A percentile compares a stretch with the other conserved stretches of the same genome.
phyloP scores from a whole-genome alignment of 2,113 vertebrate genomes.

The Gallinago paraguaiae region DNA sequence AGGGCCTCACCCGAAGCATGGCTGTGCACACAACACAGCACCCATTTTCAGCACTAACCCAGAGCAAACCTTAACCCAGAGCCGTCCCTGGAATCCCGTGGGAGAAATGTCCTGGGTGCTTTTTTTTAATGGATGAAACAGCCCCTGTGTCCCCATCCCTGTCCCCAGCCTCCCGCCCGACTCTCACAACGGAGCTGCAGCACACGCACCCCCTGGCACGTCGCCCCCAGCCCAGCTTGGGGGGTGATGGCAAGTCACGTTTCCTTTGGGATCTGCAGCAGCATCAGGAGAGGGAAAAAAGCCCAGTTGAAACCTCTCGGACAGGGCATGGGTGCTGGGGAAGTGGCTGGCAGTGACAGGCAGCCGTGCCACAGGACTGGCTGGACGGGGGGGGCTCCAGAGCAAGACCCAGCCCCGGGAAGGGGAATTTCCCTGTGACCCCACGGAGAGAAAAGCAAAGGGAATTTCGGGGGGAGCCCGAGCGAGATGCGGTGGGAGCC shows the following conservation, averaged over 20 bases:
- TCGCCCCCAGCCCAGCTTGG: not conserved
- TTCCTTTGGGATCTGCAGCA: not conserved
- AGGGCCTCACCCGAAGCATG: not conserved
- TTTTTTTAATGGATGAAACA: fast-evolving
- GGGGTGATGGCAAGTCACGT: fast-evolving
- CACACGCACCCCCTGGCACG: fast-evolving
- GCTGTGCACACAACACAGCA: fast-evolving
- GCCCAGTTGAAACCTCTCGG: not conserved
- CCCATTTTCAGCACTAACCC: fast-evolving
- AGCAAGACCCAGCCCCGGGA: not conserved
- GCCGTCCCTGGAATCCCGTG: fast-evolving
- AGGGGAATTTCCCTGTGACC: not conserved
- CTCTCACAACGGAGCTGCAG: not conserved
- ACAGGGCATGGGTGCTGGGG: fast-evolving
- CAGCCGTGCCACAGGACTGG: not conserved
- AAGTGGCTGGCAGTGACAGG: fast-evolving
- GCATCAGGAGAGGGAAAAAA: not conserved
- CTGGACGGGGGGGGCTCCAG: fast-evolving
- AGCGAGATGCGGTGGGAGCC: fast-evolving
- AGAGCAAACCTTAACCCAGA: not conserved
- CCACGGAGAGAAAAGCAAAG: not conserved
- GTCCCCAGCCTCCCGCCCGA: not conserved
- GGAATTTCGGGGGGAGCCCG: not conserved
- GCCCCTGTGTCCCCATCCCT: not conserved
- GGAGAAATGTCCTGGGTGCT: not conserved